These are phyloP conservation scores for Limnephilus auricula DNA, from an alignment of 2,888 invertebrate species.

Conservation along the genomic window DNA sequence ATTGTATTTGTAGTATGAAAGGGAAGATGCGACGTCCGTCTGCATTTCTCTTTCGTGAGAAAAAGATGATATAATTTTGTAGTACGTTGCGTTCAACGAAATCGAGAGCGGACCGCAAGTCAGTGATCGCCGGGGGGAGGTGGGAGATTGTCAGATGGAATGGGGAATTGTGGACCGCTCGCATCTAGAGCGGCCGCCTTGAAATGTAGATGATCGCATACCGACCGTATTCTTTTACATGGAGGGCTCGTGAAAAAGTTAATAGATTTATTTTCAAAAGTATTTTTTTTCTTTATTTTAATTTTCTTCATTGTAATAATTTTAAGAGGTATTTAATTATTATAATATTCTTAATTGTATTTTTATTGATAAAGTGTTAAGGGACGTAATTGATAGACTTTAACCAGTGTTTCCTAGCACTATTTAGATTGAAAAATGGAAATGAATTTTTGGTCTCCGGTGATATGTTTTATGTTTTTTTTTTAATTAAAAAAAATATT, in stretches of 20 bases:
- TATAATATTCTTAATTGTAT: too few species aligned
- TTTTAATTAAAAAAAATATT: too few species aligned
- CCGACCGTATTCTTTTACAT: constrained; percentile 26
- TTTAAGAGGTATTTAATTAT: too few species aligned
- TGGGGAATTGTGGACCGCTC: constrained; percentile 43
- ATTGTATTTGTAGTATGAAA: too few species aligned
- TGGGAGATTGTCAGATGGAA: background rate
- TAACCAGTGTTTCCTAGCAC: too few species aligned
- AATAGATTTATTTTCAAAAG: background rate
- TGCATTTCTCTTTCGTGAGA: constrained; percentile 30
- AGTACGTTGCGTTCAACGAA: constrained; percentile 39
- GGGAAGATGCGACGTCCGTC: constrained; percentile 2
- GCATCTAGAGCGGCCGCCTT: constrained; percentile 59
- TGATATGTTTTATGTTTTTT: too few species aligned
- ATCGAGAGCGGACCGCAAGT: constrained; percentile 60
- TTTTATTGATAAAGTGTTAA: too few species aligned
- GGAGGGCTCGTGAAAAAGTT: constrained; percentile 4
- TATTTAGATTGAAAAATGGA: too few species aligned
- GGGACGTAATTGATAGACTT: too few species aligned
- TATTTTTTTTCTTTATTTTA: background rate
- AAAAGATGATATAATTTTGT: constrained; percentile 53
- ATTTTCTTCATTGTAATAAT: too few species aligned
- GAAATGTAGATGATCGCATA: constrained; percentile 53
- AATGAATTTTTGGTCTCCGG: too few species aligned
- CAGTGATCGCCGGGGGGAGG: constrained; percentile 16